phyloP scores from a whole-genome alignment of 1,140 invertebrate genomes.

The Brachionus sp. region DNA sequence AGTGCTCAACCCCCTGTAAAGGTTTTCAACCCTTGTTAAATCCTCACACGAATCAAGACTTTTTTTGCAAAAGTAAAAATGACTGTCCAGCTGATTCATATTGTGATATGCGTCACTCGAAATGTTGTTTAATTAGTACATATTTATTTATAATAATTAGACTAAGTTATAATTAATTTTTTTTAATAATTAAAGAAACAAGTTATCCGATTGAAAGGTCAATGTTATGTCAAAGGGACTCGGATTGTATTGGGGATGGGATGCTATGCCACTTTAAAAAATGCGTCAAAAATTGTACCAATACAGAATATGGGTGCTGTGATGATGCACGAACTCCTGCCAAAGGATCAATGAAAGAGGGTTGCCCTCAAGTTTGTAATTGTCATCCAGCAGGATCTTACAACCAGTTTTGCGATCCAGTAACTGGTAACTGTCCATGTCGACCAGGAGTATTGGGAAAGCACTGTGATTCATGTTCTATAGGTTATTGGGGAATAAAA shows the following conservation, averaged over 20 bases:
- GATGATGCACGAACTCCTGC: not conserved
- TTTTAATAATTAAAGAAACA: not conserved
- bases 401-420: constrained; percentile 23
- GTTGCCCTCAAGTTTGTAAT: constrained; percentile 30
- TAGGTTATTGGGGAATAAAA: constrained; percentile 45
- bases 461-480: constrained; percentile 38
- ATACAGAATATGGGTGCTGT: constrained; percentile 33
- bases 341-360: not conserved
- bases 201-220: not conserved
- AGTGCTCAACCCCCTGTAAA: constrained; percentile 69
- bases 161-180: not conserved
- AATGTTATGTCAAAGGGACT: not conserved
- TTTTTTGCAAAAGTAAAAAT: constrained; percentile 77
- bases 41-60: constrained; percentile 69
- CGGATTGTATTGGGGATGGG: not conserved
- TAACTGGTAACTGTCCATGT: constrained; percentile 41
- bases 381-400: constrained; percentile 45
- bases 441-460: constrained; percentile 22
- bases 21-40: constrained; percentile 73
- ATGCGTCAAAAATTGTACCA: not conserved
- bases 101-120: constrained; percentile 47
- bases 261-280: not conserved
- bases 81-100: constrained; percentile 68
- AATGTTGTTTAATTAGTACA: constrained; percentile 9
- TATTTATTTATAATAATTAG: not conserved